These are phyloP conservation scores for Micromesistius poutassou DNA, from an alignment of 2,797 vertebrate species.

Conservation along the genomic window DNA sequence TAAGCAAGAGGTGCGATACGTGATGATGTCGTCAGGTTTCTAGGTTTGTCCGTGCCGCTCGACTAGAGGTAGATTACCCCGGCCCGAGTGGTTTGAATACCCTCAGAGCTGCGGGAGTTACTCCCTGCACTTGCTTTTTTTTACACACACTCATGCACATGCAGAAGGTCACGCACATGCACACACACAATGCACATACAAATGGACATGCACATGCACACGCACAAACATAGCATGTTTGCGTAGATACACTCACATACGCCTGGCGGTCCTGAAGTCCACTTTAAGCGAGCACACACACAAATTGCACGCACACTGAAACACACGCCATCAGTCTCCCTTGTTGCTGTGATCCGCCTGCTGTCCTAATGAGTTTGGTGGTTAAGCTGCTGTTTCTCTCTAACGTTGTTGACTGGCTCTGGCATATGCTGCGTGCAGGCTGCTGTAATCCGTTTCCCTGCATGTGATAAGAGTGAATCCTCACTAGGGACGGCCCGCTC, in stretches of 20 bases:
- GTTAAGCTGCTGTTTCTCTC: slow-evolving; percentile 66
- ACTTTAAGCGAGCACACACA: not conserved
- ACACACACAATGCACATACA: not conserved
- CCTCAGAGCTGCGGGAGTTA: slow-evolving; percentile 30
- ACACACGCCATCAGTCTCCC: slow-evolving; percentile 28
- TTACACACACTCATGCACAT: not conserved
- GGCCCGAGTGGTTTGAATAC: slow-evolving; percentile 42
- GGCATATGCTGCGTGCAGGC: slow-evolving; percentile 46
- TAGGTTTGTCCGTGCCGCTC: slow-evolving; percentile 30
- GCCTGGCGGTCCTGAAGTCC: not conserved
- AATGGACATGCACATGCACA: not conserved
- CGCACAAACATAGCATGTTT: too few species aligned
- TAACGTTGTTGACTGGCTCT: slow-evolving; percentile 62
- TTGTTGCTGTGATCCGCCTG: slow-evolving; percentile 46
- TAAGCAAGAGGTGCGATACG: slow-evolving; percentile 39
- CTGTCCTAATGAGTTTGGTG: slow-evolving; percentile 65
- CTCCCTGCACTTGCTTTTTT: slow-evolving; percentile 14
- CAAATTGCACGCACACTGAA: not conserved
- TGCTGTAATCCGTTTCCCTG: slow-evolving; percentile 50
- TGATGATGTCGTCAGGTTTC: slow-evolving; percentile 50
- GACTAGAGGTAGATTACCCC: slow-evolving; percentile 52
- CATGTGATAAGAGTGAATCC: slow-evolving; percentile 24
- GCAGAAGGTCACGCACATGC: slow-evolving; percentile 16
- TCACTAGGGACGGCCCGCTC: slow-evolving; percentile 4
- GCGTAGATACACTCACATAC: too few species aligned